phyloP scores from a whole-genome alignment of 2,888 invertebrate species.

The Polia nebulosa region DNA sequence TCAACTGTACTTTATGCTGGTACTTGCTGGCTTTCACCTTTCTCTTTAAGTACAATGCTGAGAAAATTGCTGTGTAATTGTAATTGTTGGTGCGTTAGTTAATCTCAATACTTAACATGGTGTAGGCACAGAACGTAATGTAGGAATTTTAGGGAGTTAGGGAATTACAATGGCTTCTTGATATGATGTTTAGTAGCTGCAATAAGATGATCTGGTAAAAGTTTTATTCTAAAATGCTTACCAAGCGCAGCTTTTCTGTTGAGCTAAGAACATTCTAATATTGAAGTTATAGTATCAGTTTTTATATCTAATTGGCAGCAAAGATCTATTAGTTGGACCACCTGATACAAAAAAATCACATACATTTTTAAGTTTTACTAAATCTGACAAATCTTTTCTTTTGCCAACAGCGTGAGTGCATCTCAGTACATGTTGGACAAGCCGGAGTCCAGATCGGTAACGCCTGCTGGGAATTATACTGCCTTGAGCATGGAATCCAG shows the following conservation, averaged over 20 bases:
- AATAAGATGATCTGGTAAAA: too few species aligned
- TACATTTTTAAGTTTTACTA: background rate
- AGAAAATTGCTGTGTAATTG: constrained; percentile 4
- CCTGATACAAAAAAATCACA: too few species aligned
- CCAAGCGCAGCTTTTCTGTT: too few species aligned
- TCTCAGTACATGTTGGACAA: constrained; percentile 92
- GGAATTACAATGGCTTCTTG: background rate
- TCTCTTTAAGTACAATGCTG: constrained; percentile 39
- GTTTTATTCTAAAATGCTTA: too few species aligned
- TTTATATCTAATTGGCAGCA: too few species aligned
- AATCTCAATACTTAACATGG: background rate
- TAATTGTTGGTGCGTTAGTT: constrained; percentile 13
- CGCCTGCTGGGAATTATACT: constrained; percentile 97
- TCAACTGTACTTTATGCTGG: background rate
- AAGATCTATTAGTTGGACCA: too few species aligned
- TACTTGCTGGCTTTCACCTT: constrained; percentile 49
- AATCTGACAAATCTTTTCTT: constrained; percentile 43
- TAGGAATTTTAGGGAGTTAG: background rate
- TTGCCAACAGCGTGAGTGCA: constrained; percentile 91
- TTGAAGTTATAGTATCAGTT: too few species aligned
- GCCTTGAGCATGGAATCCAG: constrained; percentile 97
- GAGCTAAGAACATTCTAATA: too few species aligned
- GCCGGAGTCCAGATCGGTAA: constrained; percentile 97
- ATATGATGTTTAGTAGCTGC: too few species aligned
- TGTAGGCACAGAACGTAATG: background rate